A percentile compares a stretch with the other conserved stretches of the same genome.
Evolutionary conservation across 2,113 vertebrate species (phyloP).

Genomic region (Pseudorectes ferrugineus): DNA sequence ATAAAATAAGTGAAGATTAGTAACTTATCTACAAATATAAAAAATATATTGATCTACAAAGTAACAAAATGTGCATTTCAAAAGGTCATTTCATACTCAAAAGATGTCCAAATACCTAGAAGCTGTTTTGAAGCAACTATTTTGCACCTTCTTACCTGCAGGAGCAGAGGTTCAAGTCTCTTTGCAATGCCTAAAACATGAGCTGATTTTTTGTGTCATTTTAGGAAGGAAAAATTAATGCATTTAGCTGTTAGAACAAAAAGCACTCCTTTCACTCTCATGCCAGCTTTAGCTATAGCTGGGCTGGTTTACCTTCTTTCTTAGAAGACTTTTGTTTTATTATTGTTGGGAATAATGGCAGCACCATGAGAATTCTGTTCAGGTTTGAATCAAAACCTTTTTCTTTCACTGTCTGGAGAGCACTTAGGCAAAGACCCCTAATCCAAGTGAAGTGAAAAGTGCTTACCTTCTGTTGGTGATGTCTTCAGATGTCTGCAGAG

Average conservation of each 20-base stretch:
- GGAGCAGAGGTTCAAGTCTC: not conserved
- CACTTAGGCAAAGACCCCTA: not conserved
- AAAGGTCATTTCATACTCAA: not conserved
- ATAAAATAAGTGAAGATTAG: not conserved
- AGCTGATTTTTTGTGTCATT: not conserved
- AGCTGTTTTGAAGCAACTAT: not conserved
- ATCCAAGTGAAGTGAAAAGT: not conserved
- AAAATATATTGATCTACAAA: not conserved
- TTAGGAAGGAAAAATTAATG: not conserved
- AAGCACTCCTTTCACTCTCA: not conserved
- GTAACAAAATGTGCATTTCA: not conserved
- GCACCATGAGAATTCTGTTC: not conserved
- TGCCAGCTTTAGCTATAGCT: not conserved
- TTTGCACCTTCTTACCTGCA: not conserved
- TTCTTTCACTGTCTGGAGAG: not conserved
- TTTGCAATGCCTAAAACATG: not conserved
- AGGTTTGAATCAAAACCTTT: not conserved
- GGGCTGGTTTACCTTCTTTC: not conserved
- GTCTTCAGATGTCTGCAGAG: slow-evolving; percentile 93
- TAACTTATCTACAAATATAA: not conserved
- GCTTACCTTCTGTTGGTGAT: slow-evolving; percentile 92
- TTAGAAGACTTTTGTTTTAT: not conserved
- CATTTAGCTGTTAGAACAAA: not conserved
- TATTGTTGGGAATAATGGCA: not conserved
- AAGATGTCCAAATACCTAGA: not conserved